Conservation (phyloP, 2,888 invertebrate genomes). For the Mythimna lalbum region DNA sequence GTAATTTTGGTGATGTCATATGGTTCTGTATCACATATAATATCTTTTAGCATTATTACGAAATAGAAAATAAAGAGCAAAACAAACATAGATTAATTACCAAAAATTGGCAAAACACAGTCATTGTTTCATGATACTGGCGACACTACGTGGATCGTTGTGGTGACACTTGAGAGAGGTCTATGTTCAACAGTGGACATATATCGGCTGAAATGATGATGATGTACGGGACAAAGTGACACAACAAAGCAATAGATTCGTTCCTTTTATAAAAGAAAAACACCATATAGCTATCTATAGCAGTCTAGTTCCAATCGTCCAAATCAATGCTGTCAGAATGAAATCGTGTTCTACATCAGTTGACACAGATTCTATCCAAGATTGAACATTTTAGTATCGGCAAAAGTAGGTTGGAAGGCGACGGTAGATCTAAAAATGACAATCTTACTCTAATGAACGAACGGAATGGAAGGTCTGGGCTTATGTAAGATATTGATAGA, state of each 20-base stretch:
- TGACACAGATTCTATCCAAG: slow-evolving; percentile 46
- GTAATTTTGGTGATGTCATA: no score
- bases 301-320: slow-evolving; percentile 16
- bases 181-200: no score
- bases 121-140: no score
- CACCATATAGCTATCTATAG: not conserved
- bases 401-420: slow-evolving; percentile 23
- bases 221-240: not conserved
- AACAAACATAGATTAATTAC: not conserved
- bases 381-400: slow-evolving; percentile 45
- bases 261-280: not conserved
- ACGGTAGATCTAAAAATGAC: slow-evolving; percentile 25
- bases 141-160: no score
- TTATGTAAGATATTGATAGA: not conserved
- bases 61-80: not conserved
- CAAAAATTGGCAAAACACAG: not conserved
- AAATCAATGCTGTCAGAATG: slow-evolving; percentile 49
- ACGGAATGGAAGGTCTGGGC: not conserved
- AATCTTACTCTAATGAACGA: slow-evolving; percentile 39
- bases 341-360: slow-evolving; percentile 39
- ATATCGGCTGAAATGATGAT: no score
- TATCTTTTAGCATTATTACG: no score
- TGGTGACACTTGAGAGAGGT: no score
- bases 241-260: not conserved
- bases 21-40: no score